Evolutionary conservation across 2,797 vertebrate species (phyloP), one percentile per base, ranked within the genome.

Genomic region (Clarias fuscus): DNA sequence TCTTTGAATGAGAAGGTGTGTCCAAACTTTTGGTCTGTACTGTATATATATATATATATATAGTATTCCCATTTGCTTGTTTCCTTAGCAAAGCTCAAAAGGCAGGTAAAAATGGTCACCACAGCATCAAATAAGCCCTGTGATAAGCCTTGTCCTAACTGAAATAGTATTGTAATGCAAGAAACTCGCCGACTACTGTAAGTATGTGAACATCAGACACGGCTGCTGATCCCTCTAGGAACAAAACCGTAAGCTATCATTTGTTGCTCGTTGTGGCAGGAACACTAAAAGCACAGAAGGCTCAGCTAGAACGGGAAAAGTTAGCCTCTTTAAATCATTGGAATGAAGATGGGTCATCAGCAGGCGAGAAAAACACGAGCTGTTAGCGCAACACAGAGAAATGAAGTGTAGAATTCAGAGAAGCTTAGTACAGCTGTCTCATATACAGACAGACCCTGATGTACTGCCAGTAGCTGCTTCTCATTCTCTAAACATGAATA

Each of bases 401-500:
- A 80, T 43, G 61, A 48, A 65, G 3, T 18, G 33, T 27, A 81
- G 14, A 79, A 80, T 80, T 64, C 59, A 64, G 37, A 78, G 27
- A 10, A 59, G 58, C 40, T 67, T 48, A 43, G 62, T 48, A 65
- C 40, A 81, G 37, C 61, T 40, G 59, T 3, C 33, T 27, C 24
- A 27, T 14, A 81, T 30, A 53, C 79, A 67, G 24, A 82, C 62
- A 53, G 40, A 30, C 24, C 24, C 24, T 27, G 79, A 53, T 65
- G 17, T 82, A 67, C 15, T 82, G 40, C 67, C 24, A 40, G 58
- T 43, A 48, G 24, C 61, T 11, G 24, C 22, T 81, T 81, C 15
- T 65, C 20, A 30, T 53, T 27, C n/a, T 67, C n/a, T 81, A 53
- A 22, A 82, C 62, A 30, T 82, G 40, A 82, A 67, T 65, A 65